Base-by-base conservation (phyloP, 2,888 invertebrate species). In the Sarcophaga caerulescens region DNA sequence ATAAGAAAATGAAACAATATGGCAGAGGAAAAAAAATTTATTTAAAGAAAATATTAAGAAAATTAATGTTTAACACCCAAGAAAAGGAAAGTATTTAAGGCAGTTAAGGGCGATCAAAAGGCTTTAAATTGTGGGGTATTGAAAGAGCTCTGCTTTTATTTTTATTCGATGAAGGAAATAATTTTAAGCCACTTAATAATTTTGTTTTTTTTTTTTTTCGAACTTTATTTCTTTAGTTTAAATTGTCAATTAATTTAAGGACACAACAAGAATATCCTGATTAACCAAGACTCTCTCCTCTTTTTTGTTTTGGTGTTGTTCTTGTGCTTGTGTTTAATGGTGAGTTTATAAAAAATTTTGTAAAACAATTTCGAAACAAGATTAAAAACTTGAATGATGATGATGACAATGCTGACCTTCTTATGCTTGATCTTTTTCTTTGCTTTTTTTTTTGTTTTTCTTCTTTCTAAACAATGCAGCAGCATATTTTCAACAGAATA, bases 231-330 rank as follows among this genome's bases (percentile, higher is more conserved):
- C 35, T 66, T 35, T 14, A 21, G 19, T 60, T 75, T 79, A 82
- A 76, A 76, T 82, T 85, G 71, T 60, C 85, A 75, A 82, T 79
- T 82, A 75, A 79, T 79, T 78, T 66, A 65, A 17, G 11, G 52
- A 5, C 10, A 47, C 21, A 73, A 76, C 25, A 63, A 63, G 19
- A 21, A 68, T 62, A 11, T 3, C 14, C 14, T 52, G 44, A 10
- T 21, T 59, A 65, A n/a, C 52, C 17, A 1, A 17, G 14, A 1
- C 4, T 52, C 12, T 14, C 52, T 52, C 0, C 10, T 35, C 1
- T 8, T 35, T 35, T 35, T 35, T 10, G 1, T 1, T 47, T 14
- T 47, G 47, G 47, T 47, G 14, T 52, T 52, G 3, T 14, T 47
- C n/a, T n/a, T n/a, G n/a, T 47, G 14, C 47, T 14, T 47, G 14